phyloP scores from a whole-genome alignment of 2,888 invertebrate species.

The Crepidodera aurea region DNA sequence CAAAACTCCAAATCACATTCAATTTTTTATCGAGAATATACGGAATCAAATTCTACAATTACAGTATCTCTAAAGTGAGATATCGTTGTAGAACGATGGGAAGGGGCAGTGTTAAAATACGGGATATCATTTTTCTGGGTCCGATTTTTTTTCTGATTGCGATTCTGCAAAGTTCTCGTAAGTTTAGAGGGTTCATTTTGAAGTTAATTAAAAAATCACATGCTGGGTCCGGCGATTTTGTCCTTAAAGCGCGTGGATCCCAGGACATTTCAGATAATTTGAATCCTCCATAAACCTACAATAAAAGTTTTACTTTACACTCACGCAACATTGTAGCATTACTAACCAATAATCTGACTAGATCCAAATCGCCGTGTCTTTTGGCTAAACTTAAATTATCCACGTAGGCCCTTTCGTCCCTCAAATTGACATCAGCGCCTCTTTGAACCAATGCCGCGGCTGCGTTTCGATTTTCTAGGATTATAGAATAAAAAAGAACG shows the following conservation, averaged over 20 bases:
- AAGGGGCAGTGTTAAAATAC: constrained; percentile 64
- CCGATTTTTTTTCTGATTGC: constrained; percentile 63
- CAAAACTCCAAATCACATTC: no score
- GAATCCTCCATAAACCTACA: constrained; percentile 59
- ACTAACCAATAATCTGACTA: constrained; percentile 56
- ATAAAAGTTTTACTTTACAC: not conserved
- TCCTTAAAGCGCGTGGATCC: constrained; percentile 55
- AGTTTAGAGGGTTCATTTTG: constrained; percentile 62
- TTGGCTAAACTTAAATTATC: constrained; percentile 68
- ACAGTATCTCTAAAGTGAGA: constrained; percentile 65
- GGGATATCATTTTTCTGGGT: constrained; percentile 53
- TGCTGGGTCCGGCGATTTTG: constrained; percentile 51
- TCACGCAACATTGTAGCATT: no score
- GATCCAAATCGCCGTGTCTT: constrained; percentile 57
- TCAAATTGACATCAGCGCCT: constrained; percentile 71
- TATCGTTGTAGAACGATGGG: constrained; percentile 67
- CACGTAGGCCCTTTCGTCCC: constrained; percentile 66
- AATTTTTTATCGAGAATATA: no score
- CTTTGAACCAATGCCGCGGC: constrained; percentile 68
- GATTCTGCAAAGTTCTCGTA: constrained; percentile 68
- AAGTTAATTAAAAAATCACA: constrained; percentile 54
- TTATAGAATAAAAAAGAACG: constrained; percentile 61
- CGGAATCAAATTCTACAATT: constrained; percentile 10
- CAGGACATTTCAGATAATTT: constrained; percentile 55
- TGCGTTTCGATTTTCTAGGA: constrained; percentile 61